phyloP scores from a whole-genome alignment of 2,797 vertebrate genomes.

The Pangasius djambal region DNA sequence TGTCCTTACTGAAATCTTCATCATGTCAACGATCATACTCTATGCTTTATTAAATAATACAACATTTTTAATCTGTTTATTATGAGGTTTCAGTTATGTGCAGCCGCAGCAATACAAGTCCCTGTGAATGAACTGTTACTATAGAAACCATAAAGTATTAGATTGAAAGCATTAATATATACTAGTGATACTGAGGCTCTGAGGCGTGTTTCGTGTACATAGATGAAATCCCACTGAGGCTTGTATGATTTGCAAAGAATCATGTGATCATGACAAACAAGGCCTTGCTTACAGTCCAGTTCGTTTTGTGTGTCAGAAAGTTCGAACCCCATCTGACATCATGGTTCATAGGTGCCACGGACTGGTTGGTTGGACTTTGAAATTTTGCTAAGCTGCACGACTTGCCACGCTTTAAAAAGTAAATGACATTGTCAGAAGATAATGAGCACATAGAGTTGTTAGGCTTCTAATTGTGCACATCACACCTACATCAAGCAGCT shows the following conservation, averaged over 20 bases:
- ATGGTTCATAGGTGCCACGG: neutral
- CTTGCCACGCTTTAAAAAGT: neutral
- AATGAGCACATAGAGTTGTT: neutral
- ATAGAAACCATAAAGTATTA: neutral
- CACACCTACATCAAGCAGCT: neutral
- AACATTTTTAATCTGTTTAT: neutral
- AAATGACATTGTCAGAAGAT: neutral
- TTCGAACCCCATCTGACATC: neutral
- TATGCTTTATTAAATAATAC: neutral
- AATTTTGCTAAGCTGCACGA: neutral
- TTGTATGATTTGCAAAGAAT: neutral
- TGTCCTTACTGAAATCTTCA: neutral
- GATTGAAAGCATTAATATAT: neutral
- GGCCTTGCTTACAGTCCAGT: neutral
- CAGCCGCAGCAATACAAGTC: neutral
- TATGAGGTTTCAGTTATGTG: neutral
- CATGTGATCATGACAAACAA: neutral
- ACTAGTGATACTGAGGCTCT: neutral
- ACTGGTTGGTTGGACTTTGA: neutral
- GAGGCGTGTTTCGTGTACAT: neutral
- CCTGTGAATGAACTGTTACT: neutral
- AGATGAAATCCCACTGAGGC: neutral
- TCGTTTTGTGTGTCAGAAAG: neutral
- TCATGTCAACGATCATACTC: neutral
- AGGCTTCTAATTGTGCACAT: neutral